Evolutionary conservation across 2,888 invertebrate genomes (phyloP).

Genomic region (Elmis aenea): DNA sequence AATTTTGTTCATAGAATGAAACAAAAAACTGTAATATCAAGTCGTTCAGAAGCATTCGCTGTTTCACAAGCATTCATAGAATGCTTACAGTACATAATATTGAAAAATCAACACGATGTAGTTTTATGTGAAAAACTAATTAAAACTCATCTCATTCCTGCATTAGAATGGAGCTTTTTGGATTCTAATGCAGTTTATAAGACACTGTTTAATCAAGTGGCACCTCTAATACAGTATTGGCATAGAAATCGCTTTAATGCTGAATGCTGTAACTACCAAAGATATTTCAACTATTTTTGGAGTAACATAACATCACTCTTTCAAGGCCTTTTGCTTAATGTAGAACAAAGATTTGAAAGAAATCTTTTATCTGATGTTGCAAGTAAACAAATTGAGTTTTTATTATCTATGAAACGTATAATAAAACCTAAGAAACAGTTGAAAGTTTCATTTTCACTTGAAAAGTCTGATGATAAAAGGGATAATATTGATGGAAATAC

Average conservation of each 20-base stretch:
- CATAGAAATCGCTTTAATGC: constrained; percentile 44
- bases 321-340: constrained; percentile 30
- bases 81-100: constrained; percentile 62
- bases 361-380: constrained; percentile 26
- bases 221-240: constrained; percentile 55
- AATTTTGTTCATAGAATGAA: constrained; percentile 52
- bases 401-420: constrained; percentile 45
- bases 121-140: constrained; percentile 46
- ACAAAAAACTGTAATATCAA: constrained; percentile 54
- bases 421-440: constrained; percentile 46
- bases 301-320: constrained; percentile 38
- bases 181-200: constrained; percentile 45
- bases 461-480: constrained; percentile 19
- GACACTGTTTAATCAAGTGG: constrained; percentile 49
- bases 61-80: constrained; percentile 67
- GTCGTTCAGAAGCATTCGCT: constrained; percentile 63
- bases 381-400: constrained; percentile 48
- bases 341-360: constrained; percentile 25
- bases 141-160: constrained; percentile 44
- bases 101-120: constrained; percentile 48
- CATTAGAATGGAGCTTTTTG: constrained; percentile 48
- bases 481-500: constrained; percentile 21
- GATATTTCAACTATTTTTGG: constrained; percentile 45
- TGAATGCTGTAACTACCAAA: constrained; percentile 36
- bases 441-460: constrained; percentile 52